Percentiles rank a stretch among this genome's conserved stretches.
Conservation (phyloP, 2,113 vertebrate genomes). For the Pardalotus punctatus region DNA sequence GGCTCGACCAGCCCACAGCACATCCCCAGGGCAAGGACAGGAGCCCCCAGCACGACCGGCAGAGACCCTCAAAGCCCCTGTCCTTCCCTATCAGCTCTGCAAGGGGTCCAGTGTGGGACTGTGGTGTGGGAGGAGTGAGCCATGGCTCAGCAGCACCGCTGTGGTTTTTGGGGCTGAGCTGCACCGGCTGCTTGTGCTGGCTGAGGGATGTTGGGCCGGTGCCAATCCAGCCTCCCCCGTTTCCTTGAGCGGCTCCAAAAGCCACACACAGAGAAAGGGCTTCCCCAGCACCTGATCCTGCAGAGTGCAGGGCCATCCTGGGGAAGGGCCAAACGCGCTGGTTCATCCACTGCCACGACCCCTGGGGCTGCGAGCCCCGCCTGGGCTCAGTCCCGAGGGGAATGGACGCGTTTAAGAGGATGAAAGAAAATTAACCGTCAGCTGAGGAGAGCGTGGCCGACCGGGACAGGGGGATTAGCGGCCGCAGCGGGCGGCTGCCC, state of each 20-base stretch:
- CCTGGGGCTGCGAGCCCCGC: background rate
- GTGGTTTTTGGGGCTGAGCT: background rate
- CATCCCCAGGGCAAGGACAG: background rate
- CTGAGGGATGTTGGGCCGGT: background rate
- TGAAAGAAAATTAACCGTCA: constrained; percentile 42
- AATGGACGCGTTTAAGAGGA: constrained; percentile 35
- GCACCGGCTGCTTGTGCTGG: background rate
- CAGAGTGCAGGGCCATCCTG: background rate
- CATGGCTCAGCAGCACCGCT: background rate
- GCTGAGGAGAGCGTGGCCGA: constrained; percentile 37
- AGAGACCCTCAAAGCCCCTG: background rate
- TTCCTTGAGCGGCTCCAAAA: background rate
- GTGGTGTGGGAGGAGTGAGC: background rate
- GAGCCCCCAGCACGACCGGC: background rate
- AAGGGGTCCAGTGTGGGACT: background rate
- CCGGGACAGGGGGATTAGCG: background rate
- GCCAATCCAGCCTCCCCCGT: background rate
- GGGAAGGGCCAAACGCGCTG: background rate
- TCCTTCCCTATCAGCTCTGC: rapidly evolving
- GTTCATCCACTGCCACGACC: background rate
- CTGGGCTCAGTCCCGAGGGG: background rate
- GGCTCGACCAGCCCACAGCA: background rate
- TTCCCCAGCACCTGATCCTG: rapidly evolving
- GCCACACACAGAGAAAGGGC: background rate
- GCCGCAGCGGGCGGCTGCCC: rapidly evolving